phyloP scores from a whole-genome alignment of 2,113 vertebrate genomes.

The Callaeas wilsoni region DNA sequence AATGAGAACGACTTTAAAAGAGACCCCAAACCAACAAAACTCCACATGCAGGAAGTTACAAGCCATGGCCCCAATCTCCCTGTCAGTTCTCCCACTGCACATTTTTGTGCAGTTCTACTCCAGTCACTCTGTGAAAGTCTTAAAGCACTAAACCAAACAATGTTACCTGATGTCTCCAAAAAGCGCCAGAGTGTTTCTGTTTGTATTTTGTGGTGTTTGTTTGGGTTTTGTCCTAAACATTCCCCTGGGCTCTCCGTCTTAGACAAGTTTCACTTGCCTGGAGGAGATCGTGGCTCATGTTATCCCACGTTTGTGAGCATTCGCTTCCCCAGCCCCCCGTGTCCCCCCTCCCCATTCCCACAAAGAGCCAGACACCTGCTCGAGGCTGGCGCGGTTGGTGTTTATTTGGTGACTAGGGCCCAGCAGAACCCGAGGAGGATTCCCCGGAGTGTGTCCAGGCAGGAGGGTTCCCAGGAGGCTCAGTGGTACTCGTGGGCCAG shows the following conservation, averaged over 20 bases:
- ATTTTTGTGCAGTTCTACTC: not conserved
- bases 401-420: not conserved
- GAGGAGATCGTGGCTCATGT: accelerated
- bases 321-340: not conserved
- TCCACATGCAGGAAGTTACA: not conserved
- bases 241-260: not conserved
- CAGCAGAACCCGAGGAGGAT: not conserved
- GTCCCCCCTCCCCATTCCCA: not conserved
- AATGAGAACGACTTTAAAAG: not conserved
- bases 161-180: not conserved
- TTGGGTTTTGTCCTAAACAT: too few relatives aligned
- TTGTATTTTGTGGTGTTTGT: not conserved
- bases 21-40: not conserved
- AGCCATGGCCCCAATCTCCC: accelerated
- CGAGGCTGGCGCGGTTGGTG: not conserved
- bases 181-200: not conserved
- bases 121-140: not conserved
- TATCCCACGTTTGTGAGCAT: accelerated
- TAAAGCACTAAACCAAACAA: not conserved
- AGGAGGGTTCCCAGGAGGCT: accelerated
- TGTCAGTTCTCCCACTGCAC: not conserved
- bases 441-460: accelerated
- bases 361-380: not conserved
- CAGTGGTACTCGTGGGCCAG: conserved; percentile 79
- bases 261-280: not conserved